Conservation (phyloP, 2,888 invertebrate genomes). For the Neria commutata region DNA sequence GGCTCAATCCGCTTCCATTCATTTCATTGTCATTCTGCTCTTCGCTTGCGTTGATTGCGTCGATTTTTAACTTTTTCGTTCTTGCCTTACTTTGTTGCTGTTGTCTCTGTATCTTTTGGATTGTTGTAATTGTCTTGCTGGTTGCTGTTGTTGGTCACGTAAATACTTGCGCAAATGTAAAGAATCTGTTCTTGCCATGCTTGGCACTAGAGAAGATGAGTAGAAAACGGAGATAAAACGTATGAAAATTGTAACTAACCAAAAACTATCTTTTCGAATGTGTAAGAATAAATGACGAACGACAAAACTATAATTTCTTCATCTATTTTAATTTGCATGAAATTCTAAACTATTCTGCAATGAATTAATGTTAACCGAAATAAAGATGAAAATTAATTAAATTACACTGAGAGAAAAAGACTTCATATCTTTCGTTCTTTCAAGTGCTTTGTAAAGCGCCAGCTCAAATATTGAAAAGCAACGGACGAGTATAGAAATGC, state of each 20-base stretch:
- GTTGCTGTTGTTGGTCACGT: conserved; percentile 15
- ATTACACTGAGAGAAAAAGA: no score
- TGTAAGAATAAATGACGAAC: conserved; percentile 7
- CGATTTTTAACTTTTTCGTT: no score
- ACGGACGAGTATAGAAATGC: no score
- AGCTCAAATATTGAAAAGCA: no score
- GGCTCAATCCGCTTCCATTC: not conserved
- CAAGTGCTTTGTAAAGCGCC: no score
- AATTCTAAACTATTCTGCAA: conserved; percentile 39
- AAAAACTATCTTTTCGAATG: no score
- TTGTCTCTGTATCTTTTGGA: conserved; percentile 27
- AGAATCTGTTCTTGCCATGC: not conserved
- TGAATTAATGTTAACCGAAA: no score
- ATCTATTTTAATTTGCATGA: conserved; percentile 36
- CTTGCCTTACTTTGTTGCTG: conserved; percentile 33
- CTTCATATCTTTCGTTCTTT: no score
- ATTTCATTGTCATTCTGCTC: not conserved
- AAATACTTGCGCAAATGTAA: conserved; percentile 1
- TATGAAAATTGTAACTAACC: not conserved
- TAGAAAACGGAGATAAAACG: not conserved
- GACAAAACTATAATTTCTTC: conserved; percentile 35
- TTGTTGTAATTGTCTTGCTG: conserved; percentile 22
- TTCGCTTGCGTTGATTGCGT: no score
- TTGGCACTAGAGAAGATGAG: not conserved
- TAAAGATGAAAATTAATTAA: no score